phyloP scores from a whole-genome alignment of 2,113 vertebrate genomes.

The Leptocoma aspasia region DNA sequence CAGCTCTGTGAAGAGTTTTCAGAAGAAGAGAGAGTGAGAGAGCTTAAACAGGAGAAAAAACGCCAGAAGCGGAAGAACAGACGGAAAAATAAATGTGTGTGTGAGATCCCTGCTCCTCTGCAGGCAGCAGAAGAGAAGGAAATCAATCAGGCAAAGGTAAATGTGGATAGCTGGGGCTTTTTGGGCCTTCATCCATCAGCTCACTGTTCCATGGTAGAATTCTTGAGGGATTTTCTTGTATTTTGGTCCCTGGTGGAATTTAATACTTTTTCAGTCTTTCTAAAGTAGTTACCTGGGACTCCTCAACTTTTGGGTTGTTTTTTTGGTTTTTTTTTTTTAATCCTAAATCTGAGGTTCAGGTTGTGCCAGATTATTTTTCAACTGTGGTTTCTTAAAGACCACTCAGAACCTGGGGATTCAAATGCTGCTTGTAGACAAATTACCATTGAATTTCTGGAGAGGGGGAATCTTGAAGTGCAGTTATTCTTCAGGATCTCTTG shows the following conservation, averaged over 20 bases:
- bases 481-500: neutral
- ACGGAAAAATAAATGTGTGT: constrained; percentile 93
- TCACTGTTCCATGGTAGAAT: neutral
- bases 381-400: neutral
- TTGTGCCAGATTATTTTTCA: neutral
- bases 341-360: neutral
- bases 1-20: constrained; percentile 96
- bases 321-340: neutral
- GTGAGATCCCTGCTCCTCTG: constrained; percentile 78
- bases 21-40: constrained; percentile 91
- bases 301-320: neutral
- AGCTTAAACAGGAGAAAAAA: constrained; percentile 97
- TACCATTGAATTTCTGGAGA: neutral
- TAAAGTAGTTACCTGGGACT: neutral
- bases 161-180: neutral
- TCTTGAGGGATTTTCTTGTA: neutral
- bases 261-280: neutral
- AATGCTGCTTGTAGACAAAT: neutral
- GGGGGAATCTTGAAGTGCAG: neutral
- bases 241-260: neutral
- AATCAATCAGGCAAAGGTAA: constrained; percentile 85
- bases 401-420: neutral
- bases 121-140: constrained; percentile 83
- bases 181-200: neutral
- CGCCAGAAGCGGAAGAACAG: constrained; percentile 95